Conservation (phyloP, 2,797 vertebrate genomes). For the Dallia pectoralis region DNA sequence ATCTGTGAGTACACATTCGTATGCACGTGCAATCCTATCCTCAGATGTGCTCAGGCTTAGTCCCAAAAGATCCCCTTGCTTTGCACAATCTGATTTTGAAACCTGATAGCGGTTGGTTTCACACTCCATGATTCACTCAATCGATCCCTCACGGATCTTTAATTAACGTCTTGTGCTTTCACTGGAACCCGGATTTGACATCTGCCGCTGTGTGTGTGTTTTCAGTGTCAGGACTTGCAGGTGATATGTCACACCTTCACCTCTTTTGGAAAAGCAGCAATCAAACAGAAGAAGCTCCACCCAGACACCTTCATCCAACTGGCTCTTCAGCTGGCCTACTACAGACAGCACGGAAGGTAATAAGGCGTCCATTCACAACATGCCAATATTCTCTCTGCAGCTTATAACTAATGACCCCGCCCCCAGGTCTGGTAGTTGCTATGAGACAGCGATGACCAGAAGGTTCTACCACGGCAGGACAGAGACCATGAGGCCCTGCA, state of each 20-base stretch:
- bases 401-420: background rate
- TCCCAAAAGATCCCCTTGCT: too few relatives aligned
- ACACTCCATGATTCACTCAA: too few relatives aligned
- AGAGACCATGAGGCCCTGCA: slow-evolving; percentile 90
- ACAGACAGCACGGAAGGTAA: slow-evolving; percentile 82
- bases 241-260: slow-evolving; percentile 82
- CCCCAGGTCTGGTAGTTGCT: slow-evolving; percentile 87
- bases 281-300: slow-evolving; percentile 85
- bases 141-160: too few relatives aligned
- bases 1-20: slow-evolving; percentile 72
- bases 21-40: background rate
- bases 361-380: slow-evolving; percentile 43
- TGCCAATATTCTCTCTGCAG: background rate
- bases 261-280: slow-evolving; percentile 85
- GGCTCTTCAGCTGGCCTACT: slow-evolving; percentile 90
- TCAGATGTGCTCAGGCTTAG: background rate
- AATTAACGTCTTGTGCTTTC: background rate
- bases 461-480: slow-evolving; percentile 94
- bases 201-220: slow-evolving; percentile 18
- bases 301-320: slow-evolving; percentile 94
- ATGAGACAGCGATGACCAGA: slow-evolving; percentile 92
- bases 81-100: too few relatives aligned
- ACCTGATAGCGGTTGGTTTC: background rate
- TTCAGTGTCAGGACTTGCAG: slow-evolving; percentile 82
- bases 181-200: background rate